These are phyloP conservation scores for Synergus gifuensis DNA, from an alignment of 2,888 invertebrate genomes.

Conservation along the genomic window DNA sequence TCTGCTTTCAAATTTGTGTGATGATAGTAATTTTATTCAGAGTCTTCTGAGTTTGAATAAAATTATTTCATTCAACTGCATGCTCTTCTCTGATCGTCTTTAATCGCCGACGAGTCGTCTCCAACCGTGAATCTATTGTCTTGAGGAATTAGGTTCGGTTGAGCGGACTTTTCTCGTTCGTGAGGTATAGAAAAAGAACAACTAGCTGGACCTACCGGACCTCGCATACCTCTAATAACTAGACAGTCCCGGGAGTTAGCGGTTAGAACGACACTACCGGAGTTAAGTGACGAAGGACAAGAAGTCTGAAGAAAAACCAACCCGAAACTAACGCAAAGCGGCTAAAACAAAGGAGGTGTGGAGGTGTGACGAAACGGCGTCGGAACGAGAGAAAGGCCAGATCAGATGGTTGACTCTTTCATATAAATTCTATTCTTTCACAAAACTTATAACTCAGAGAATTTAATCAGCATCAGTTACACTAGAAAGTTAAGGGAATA, in stretches of 20 bases:
- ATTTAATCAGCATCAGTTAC: not conserved
- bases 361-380: slow-evolving; percentile 74
- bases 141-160: slow-evolving; percentile 56
- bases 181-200: slow-evolving; percentile 54
- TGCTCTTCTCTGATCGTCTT: slow-evolving; percentile 49
- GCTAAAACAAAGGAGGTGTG: slow-evolving; percentile 74
- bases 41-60: not conserved
- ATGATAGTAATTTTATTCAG: not conserved
- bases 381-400: slow-evolving; percentile 43
- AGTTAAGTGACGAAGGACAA: slow-evolving; percentile 76
- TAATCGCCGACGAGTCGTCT: slow-evolving; percentile 54
- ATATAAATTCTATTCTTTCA: not conserved
- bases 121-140: slow-evolving; percentile 60
- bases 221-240: slow-evolving; percentile 71
- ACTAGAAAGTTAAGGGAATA: not conserved
- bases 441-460: not conserved
- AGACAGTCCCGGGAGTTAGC: slow-evolving; percentile 62
- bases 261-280: slow-evolving; percentile 72
- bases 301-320: slow-evolving; percentile 68
- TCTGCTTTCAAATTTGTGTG: not conserved
- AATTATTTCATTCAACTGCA: no score
- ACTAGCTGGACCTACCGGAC: slow-evolving; percentile 50
- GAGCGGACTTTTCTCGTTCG: slow-evolving; percentile 40
- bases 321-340: slow-evolving; percentile 70
- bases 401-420: not conserved